A percentile compares a stretch with the other conserved stretches of the same genome.
phyloP scores from a whole-genome alignment of 2,888 invertebrate genomes.

The Erebia palarica region DNA sequence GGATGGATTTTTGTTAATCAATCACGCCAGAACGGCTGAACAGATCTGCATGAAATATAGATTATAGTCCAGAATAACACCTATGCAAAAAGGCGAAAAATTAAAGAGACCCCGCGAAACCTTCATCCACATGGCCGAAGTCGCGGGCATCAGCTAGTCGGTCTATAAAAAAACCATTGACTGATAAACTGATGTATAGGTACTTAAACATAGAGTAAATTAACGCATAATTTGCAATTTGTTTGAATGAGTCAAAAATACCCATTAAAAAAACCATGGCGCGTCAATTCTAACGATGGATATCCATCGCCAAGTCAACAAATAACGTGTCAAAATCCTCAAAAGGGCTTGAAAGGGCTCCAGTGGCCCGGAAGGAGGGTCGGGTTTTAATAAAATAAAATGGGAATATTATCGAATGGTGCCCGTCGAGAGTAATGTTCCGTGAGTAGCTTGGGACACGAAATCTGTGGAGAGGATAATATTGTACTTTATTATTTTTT shows the following conservation, averaged over 20 bases:
- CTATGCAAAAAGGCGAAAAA: too few relatives aligned
- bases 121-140: too few relatives aligned
- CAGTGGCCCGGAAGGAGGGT: constrained; percentile 56
- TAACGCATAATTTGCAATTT: constrained; percentile 1
- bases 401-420: constrained; percentile 74
- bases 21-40: too few relatives aligned
- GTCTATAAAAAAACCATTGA: too few relatives aligned
- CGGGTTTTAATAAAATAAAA: constrained; percentile 71
- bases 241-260: constrained; percentile 17
- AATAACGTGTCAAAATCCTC: constrained; percentile 71
- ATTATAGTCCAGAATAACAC: too few relatives aligned
- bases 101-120: too few relatives aligned
- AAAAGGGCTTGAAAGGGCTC: constrained; percentile 56
- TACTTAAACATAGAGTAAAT: too few relatives aligned
- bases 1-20: too few relatives aligned
- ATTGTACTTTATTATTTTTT: neutral
- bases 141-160: too few relatives aligned
- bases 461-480: constrained; percentile 44
- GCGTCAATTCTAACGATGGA: constrained; percentile 33
- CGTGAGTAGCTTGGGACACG: constrained; percentile 51
- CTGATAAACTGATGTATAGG: too few relatives aligned
- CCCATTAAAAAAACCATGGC: constrained; percentile 16
- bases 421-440: constrained; percentile 66
- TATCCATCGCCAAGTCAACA: constrained; percentile 62
- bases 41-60: too few relatives aligned